Conservation (phyloP, 1,140 invertebrate genomes). For the Bombus cullumanus region DNA sequence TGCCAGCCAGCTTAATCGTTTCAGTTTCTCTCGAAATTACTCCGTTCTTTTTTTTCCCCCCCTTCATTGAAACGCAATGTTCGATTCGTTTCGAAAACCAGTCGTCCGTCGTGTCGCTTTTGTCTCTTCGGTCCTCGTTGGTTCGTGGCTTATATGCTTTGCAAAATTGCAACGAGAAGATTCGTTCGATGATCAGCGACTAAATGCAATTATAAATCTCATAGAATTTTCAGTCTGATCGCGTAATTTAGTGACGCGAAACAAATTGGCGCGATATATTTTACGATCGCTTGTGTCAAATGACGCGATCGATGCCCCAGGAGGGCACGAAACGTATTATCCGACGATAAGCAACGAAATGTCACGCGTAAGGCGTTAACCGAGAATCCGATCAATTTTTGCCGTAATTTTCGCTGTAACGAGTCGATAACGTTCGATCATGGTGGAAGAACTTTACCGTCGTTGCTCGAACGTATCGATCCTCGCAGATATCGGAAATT, state of each 20-base stretch:
- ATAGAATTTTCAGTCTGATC: constrained; percentile 11
- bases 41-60: neutral
- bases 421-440: neutral
- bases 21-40: constrained; percentile 27
- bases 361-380: constrained; percentile 40
- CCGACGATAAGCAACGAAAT: constrained; percentile 44
- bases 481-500: neutral
- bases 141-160: neutral
- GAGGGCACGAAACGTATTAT: constrained; percentile 50
- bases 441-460: neutral
- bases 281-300: constrained; percentile 40
- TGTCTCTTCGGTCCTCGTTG: constrained; percentile 4
- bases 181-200: neutral
- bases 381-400: constrained; percentile 5
- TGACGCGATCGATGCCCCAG: constrained; percentile 60
- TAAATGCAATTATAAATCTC: neutral
- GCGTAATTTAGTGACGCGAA: neutral
- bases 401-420: neutral
- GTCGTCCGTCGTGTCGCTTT: constrained; percentile 16
- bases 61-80: neutral
- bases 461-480: constrained; percentile 34
- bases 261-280: constrained; percentile 12
- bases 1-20: constrained; percentile 12
- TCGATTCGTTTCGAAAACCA: constrained; percentile 11
- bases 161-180: neutral